Percentiles rank a stretch among this genome's conserved stretches.
phyloP scores from a whole-genome alignment of 2,888 invertebrate genomes.

The Hydroisotoma schaefferi region DNA sequence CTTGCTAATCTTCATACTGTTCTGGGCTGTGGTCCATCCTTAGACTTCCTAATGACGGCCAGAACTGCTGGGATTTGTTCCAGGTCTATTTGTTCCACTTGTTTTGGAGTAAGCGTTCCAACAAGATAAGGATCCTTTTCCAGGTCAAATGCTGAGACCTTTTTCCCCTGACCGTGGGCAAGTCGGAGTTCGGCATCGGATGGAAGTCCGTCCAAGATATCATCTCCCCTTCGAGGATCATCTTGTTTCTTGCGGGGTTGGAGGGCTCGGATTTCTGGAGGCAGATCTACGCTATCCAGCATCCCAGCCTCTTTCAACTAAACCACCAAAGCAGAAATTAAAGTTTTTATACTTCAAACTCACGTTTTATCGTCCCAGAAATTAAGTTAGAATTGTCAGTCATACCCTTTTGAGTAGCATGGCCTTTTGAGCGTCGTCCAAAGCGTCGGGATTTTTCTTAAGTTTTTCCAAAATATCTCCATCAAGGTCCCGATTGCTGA shows the following conservation, averaged over 20 bases:
- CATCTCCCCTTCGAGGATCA: slow-evolving; percentile 9
- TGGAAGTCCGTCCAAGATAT: slow-evolving; percentile 37
- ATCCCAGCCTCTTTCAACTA: slow-evolving; percentile 37
- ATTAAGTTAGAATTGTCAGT: too few species aligned
- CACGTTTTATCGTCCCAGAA: not conserved
- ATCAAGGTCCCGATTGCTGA: slow-evolving; percentile 31
- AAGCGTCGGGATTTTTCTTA: slow-evolving; percentile 36
- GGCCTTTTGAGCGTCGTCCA: slow-evolving; percentile 43
- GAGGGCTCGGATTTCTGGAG: slow-evolving; percentile 37
- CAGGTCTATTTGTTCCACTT: slow-evolving; percentile 38
- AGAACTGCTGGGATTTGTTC: slow-evolving; percentile 43
- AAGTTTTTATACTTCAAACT: not conserved
- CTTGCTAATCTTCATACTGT: slow-evolving; percentile 22
- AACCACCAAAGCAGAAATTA: slow-evolving; percentile 7
- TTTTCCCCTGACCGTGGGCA: slow-evolving; percentile 25
- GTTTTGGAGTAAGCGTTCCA: slow-evolving; percentile 42
- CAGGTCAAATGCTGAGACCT: slow-evolving; percentile 29
- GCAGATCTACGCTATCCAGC: slow-evolving; percentile 32
- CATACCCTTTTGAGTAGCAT: slow-evolving; percentile 38
- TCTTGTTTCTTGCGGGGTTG: slow-evolving; percentile 26
- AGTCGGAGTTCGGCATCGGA: slow-evolving; percentile 41
- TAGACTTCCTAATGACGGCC: slow-evolving; percentile 38
- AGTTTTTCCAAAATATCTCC: slow-evolving; percentile 33
- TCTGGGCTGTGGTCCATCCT: slow-evolving; percentile 45
- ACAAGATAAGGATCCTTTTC: slow-evolving; percentile 35